Base-by-base conservation (phyloP, 1,140 invertebrate species). In the Brachionus paranguensis region DNA sequence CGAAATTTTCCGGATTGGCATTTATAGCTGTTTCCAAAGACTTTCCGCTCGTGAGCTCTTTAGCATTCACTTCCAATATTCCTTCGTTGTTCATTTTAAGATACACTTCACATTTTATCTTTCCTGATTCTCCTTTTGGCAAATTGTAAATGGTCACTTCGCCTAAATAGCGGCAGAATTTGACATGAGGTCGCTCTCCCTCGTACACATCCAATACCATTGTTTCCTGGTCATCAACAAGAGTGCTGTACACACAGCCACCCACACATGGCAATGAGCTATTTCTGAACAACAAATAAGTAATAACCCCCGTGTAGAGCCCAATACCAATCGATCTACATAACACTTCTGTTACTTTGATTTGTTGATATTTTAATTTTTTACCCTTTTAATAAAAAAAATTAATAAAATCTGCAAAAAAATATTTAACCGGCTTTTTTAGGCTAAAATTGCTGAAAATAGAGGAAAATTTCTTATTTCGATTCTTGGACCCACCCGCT, bases 301-400 rank as follows among this genome's bases (percentile, higher is more conserved):
- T 81, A 24, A 81, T 68, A 20, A 81, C 78, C 1, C 78, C 78
- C 5, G 78, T 81, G 53, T 81, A 81, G 14, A 81, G 53, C 2
- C 78, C 78, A n/a, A 81, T 81, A 14, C 78, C 78, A 45, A 81
- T 81, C 33, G 78, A 81, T 43, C 41, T 41, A n/a, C 78, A 81
- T 12, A 81, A 45, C 2, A 81, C 78, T 17, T 81, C 78, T 10
- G 78, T 81, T 68, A 81, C 78, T 68, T 64, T 81, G 41, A 81
- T 81, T 64, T 81, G 53, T 64, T 81, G 78, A 37, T 81, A 81
- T 37, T 81, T 81, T 37, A 81, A 64, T 81, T 81, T 81, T 43
- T 47, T 60, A 3, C 72, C 72, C 72, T 76, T 76, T 50, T 6
- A 11, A 10, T 20, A 50, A 53, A 27, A n/a, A 76, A 72, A 41